phyloP scores from a whole-genome alignment of 53 echinoderm and acorn worm species.

The Actinopyga echinites region DNA sequence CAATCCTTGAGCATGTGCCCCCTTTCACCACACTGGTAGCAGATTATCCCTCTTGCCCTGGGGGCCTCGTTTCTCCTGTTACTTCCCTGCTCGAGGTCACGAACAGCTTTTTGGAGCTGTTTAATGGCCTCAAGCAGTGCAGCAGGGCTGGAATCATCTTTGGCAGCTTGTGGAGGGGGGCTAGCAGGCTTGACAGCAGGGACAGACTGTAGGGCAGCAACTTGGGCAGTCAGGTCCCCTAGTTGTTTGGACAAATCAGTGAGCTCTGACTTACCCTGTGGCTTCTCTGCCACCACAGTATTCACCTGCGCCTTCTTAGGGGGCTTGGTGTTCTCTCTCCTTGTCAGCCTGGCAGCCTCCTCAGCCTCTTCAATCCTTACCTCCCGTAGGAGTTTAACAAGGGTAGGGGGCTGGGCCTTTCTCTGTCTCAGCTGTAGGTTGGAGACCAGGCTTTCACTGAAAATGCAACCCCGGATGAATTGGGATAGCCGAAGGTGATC shows the following conservation, averaged over 20 bases:
- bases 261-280: too few relatives aligned
- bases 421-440: background rate
- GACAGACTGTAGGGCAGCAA: background rate
- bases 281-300: too few relatives aligned
- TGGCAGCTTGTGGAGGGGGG: background rate
- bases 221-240: background rate
- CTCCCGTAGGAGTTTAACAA: background rate
- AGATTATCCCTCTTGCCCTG: background rate
- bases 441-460: constrained; percentile 9
- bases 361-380: background rate
- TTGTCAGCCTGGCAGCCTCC: background rate
- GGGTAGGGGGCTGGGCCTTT: background rate
- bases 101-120: too few relatives aligned
- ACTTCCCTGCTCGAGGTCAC: too few relatives aligned
- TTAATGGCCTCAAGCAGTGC: too few relatives aligned
- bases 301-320: background rate
- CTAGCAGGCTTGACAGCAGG: background rate
- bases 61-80: too few relatives aligned
- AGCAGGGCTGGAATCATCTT: too few relatives aligned
- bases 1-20: constrained; percentile 51
- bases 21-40: constrained; percentile 56
- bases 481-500: constrained; percentile 49
- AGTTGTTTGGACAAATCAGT: background rate
- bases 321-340: background rate
- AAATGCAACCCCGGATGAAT: constrained; percentile 43